Evolutionary conservation across 2,797 vertebrate species (phyloP), one percentile per base, ranked within the genome.

Genomic region (Muscicapa striata): DNA sequence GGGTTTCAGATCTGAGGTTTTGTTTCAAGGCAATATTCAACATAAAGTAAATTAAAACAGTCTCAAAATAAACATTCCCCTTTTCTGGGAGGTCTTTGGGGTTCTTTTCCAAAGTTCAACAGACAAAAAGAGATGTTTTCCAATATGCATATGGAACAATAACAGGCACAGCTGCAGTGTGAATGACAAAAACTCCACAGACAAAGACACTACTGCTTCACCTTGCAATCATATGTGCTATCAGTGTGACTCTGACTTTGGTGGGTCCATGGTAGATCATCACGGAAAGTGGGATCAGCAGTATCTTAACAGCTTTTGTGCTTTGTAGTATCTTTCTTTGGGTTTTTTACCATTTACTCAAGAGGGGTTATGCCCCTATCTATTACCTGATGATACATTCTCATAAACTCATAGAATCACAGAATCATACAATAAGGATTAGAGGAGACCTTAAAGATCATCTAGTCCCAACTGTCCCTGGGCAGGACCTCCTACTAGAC

Each of bases 1-100:
- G 2, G 16, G 54, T 45, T 86, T 94, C 91, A 32, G 59, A 78
- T 55, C 22, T 54, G 67, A 90, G 55, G 36, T 85, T 92, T 94
- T 68, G 6, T 75, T 96, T 94, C 59, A 94, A 93, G 48, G 29
- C 59, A 63, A 32, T 38, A 84, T 84, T 93, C 90, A 94, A 88
- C 69, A 88, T 29, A 76, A 83, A 78, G 46, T 77, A 88, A 78
- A 95, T 88, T 73, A 73, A 52, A 88, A 10, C 8, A 69, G 12
- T 36, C 62, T 86, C 55, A 90, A 90, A 94, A 89, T 64, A 89
- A 81, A 48, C 51, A 64, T 45, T 81, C 26, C 49, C 22, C 12
- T 88, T 95, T 94, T 73, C 87, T 93, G 62, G 68, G 82, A 91
- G 69, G 49, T 90, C 62, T 89, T 83, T 67, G 6, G 4, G 32